phyloP scores from a whole-genome alignment of 2,113 vertebrate genomes.

The Coturnix japonica region DNA sequence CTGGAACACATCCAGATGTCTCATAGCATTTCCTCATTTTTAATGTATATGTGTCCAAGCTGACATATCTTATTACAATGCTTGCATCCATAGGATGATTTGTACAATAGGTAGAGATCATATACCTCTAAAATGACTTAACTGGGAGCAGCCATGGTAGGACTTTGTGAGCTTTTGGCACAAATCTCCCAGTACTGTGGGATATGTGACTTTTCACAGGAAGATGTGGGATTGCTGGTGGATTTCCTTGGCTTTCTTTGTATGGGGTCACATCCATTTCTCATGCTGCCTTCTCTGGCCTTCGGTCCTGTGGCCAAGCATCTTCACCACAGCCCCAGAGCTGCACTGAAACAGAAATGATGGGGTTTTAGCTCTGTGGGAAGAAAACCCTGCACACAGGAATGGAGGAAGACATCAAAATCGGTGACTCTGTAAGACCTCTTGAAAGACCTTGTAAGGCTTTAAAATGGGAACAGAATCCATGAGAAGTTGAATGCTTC shows the following conservation, averaged over 20 bases:
- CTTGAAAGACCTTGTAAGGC: not conserved
- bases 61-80: not conserved
- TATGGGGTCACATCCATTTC: not conserved
- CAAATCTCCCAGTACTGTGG: not conserved
- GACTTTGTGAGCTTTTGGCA: not conserved
- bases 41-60: not conserved
- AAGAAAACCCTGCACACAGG: rapidly evolving
- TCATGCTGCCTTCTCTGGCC: not conserved
- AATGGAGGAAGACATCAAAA: not conserved
- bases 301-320: not conserved
- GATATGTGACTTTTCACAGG: not conserved
- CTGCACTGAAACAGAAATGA: not conserved
- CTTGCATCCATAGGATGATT: not conserved
- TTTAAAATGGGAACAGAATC: not conserved
- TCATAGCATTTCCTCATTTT: not conserved
- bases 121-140: not conserved
- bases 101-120: not conserved
- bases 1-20: not conserved
- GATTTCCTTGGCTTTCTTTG: not conserved
- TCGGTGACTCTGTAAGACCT: not conserved
- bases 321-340: not conserved
- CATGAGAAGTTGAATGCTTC: not conserved
- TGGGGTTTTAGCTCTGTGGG: not conserved
- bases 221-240: not conserved
- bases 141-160: not conserved